Evolutionary conservation across 2,113 vertebrate species (phyloP), one percentile per base, ranked within the genome.

Genomic region (Cygnus buccinator): DNA sequence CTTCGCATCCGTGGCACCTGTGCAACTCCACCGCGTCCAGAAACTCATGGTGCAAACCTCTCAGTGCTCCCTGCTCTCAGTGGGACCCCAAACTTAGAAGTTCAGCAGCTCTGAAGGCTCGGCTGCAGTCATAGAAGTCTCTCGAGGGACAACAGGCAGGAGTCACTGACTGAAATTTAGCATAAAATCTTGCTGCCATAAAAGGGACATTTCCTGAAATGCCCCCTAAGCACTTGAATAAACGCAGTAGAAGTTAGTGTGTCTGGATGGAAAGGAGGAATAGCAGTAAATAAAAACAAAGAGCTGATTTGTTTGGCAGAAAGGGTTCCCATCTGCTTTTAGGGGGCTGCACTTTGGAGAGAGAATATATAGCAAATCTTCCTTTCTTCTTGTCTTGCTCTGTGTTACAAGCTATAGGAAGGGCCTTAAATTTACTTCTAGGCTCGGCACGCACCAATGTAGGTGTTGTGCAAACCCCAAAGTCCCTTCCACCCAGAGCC

Each of bases 181-280:
- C 23, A 37, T 62, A 78, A 20, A 33, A 2, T 71, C 57, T 65
- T 74, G 50, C 29, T 78, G 68, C 74, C 81, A 33, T 71, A 73
- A 85, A 82, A 63, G 52, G 63, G 54, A 78, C 31, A 37, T 83
- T 94, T 90, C 89, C 66, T 83, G 59, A 83, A 89, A 77, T 83
- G n/a, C 13, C 62, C 25, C 78, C 46, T 21, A 70, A 90, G 43
- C n/a, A 18, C 44, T 76, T 54, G 62, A 95, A 75, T 74, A 73
- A 68, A 39, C 13, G 37, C 54, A 80, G 50, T 50, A 13, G 78
- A 35, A 41, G 31, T 81, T 74, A 52, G 11, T 44, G 39, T 54
- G 12, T n/a, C 22, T 35, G 21, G 55, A 57, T 93, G 31, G 87
- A 79, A 88, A 31, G 19, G 35, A 77, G 44, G 29, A 76, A 58